phyloP scores from a whole-genome alignment of 2,888 invertebrate genomes.

The Lepidocyrtinus sp. region DNA sequence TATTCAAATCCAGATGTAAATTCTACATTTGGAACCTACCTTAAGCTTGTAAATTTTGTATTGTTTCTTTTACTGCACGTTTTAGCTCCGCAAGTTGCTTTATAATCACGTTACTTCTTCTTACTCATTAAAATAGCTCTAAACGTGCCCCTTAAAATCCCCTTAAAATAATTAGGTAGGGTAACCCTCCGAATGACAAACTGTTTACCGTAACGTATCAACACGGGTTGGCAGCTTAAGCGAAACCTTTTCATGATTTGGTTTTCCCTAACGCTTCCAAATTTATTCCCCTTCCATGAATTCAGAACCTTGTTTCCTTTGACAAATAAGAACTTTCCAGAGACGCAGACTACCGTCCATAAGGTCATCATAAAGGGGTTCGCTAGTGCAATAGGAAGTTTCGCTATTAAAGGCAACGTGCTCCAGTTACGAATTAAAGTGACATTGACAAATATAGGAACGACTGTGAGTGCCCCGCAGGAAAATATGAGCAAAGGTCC shows the following conservation, averaged over 20 bases:
- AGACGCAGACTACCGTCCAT: slow-evolving; percentile 15
- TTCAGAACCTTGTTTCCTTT: not conserved
- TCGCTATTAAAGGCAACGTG: not conserved
- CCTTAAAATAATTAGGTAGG: not conserved
- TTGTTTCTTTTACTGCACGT: too few relatives aligned
- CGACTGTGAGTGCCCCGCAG: not conserved
- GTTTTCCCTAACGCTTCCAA: not conserved
- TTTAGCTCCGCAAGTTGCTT: too few relatives aligned
- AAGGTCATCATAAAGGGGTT: not conserved
- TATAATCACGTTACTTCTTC: too few relatives aligned
- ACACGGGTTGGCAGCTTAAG: not conserved
- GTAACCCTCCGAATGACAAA: not conserved
- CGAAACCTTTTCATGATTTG: slow-evolving; percentile 12
- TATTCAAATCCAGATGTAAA: too few relatives aligned
- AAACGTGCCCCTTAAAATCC: not conserved
- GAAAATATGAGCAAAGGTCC: not conserved
- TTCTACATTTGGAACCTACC: too few relatives aligned
- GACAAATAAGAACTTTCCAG: slow-evolving; percentile 11
- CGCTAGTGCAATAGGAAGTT: not conserved
- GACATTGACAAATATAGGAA: not conserved
- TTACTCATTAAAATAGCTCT: not conserved
- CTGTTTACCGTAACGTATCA: not conserved
- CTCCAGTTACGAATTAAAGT: slow-evolving; percentile 11
- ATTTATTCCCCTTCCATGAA: not conserved
- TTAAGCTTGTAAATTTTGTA: too few relatives aligned